Evolutionary conservation across 2,113 vertebrate species (phyloP).

Genomic region (Tricholaema leucomelas): DNA sequence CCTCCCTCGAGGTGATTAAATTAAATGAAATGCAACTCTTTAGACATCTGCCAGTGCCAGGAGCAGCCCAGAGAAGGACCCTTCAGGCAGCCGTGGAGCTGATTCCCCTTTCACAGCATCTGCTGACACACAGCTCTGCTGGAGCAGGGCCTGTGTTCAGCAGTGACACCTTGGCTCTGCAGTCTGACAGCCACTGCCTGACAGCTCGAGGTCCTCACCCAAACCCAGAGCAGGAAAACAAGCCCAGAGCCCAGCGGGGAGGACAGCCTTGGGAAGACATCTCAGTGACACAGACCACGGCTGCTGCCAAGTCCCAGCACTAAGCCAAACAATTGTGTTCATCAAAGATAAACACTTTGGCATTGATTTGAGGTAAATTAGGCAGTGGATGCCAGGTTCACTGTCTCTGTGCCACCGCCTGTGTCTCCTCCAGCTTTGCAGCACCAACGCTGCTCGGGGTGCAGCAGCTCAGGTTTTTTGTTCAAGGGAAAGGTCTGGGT

Average conservation of each 20-base stretch:
- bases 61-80: not conserved
- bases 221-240: not conserved
- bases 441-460: accelerated
- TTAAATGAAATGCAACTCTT: not conserved
- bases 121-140: not conserved
- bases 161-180: not conserved
- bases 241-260: accelerated
- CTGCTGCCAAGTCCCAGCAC: not conserved
- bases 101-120: not conserved
- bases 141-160: not conserved
- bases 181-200: accelerated
- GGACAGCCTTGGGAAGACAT: not conserved
- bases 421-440: not conserved
- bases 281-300: accelerated
- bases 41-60: accelerated
- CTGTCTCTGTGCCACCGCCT: not conserved
- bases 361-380: not conserved
- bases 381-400: not conserved
- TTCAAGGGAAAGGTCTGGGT: not conserved
- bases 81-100: not conserved
- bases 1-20: no score
- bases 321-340: not conserved
- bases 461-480: not conserved
- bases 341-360: not conserved
- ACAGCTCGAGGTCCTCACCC: not conserved